Base-by-base conservation (phyloP, 2,888 invertebrate genomes). In the Drosophila neoperkinsi region DNA sequence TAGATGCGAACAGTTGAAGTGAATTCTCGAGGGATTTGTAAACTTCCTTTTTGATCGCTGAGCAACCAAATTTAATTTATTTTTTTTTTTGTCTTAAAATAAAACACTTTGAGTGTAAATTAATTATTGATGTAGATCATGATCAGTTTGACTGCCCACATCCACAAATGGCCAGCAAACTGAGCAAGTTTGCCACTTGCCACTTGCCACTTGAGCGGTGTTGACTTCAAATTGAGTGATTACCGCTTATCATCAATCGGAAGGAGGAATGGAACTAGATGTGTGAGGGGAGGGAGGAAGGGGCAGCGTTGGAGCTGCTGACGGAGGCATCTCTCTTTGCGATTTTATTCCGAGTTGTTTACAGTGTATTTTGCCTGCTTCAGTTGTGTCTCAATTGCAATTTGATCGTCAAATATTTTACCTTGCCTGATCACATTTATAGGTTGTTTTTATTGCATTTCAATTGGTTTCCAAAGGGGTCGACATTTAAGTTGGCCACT, bases 211-310 rank as follows among this genome's bases (percentile, higher is more conserved):
- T 69, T 67, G 56, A 36, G 49, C 71, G 67, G 79, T 85, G 86
- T 84, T 74, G 79, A 79, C 74, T 79, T 51, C 55, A 18, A 87
- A 88, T 82, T 88, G 90, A 88, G 81, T 90, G 85, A 88, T 90
- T 88, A 88, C 51, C 50, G 25, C 64, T 50, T n/a, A 25, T 28
- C 34, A 1, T 28, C 34, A 1, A 31, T 1, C 18, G 5, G 43
- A 59, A 68, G 53, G 41, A 41, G 49, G n/a, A 25, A 33, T 18
- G 1, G 28, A 46, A 16, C 13, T 18, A 10, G 41, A 2, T 46
- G n/a, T 25, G 28, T 4, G 28, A 31, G 66, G 34, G 55, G 31
- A 46, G 31, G 13, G 67, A 18, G 25, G 61, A 11, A 3, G 46
- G 21, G 0, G 21, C 21, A 1, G 9, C 2, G 18, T 9, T 18